Evolutionary conservation across 2,888 invertebrate species (phyloP), one percentile per base, ranked within the genome.

Genomic region (Carpatolechia fugitivella): DNA sequence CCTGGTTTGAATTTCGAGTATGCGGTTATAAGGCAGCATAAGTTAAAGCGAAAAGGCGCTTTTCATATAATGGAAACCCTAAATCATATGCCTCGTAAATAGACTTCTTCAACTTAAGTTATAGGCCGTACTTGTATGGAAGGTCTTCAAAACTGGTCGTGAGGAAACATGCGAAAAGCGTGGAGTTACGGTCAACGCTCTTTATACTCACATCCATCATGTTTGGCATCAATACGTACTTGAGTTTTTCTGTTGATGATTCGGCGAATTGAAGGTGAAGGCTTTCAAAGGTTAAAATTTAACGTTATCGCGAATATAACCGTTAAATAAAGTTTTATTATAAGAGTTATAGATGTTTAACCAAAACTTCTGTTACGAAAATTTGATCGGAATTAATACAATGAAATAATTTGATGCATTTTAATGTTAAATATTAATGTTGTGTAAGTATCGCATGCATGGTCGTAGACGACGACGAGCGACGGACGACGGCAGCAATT

Each of bases 401-500:
- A n/a, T n/a, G n/a, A n/a, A n/a, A n/a, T n/a, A n/a, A n/a, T n/a
- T n/a, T n/a, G n/a, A n/a, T n/a, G n/a, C n/a, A n/a, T 8, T 20
- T 38, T 38, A 11, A 10, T 38, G 16, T 2, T 14, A 14, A 6
- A 6, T 6, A n/a, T 36, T 6, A 36, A 6, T 3, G 1, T 36
- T 14, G n/a, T n/a, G n/a, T n/a, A 35, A 38, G 38, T 38, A 16
- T n/a, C n/a, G n/a, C 6, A 38, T 0, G 38, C 38, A 16, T 16
- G 16, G 14, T 36, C 14, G 14, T 14, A 14, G n/a, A n/a, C n/a
- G n/a, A n/a, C n/a, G 24, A 6, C 6, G 24, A 11, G 18, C 40
- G 11, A 11, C 18, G 11, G 11, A 18, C 33, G 11, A 14, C 76
- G 74, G 78, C 75, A 76, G 76, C 72, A 56, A 79, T 84, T 84